Percentiles rank a stretch among this genome's conserved stretches.
These are phyloP conservation scores for Acanthococcus lagerstroemiae DNA, from an alignment of 2,888 invertebrate species.

Conservation along the genomic window DNA sequence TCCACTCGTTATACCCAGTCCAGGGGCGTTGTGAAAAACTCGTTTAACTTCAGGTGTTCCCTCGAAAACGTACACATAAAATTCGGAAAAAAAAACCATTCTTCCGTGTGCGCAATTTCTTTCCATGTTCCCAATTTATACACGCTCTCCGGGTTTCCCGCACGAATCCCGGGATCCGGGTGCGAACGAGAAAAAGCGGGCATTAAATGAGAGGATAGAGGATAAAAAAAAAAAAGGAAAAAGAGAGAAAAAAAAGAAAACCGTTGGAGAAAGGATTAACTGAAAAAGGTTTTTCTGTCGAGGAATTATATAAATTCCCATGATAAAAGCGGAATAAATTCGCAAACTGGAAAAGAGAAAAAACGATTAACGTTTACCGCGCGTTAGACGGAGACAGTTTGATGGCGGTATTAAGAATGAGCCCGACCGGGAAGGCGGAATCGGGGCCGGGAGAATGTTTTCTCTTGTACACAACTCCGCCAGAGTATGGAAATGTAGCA, in stretches of 20 bases:
- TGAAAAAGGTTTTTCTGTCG: slow-evolving; percentile 31
- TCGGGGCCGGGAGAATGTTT: slow-evolving; percentile 8
- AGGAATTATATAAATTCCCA: slow-evolving; percentile 31
- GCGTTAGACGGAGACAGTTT: slow-evolving; percentile 28
- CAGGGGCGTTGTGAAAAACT: no score
- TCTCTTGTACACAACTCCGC: slow-evolving; percentile 21
- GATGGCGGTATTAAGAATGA: slow-evolving; percentile 27
- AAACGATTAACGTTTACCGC: slow-evolving; percentile 28
- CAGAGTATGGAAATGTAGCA: slow-evolving; percentile 70
- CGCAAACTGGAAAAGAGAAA: slow-evolving; percentile 26
- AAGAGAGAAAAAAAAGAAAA: neutral
- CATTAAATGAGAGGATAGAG: neutral
- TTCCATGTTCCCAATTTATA: neutral
- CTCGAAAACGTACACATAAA: no score
- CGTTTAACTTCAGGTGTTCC: no score
- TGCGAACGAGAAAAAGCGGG: neutral
- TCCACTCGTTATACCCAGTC: no score
- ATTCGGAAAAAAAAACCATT: no score
- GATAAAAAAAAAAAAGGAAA: neutral
- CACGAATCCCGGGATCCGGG: neutral
- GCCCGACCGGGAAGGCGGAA: neutral
- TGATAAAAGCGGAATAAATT: slow-evolving; percentile 31
- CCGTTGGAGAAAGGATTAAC: slow-evolving; percentile 27
- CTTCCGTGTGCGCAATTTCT: no score
- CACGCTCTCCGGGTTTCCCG: neutral